Conservation (phyloP, 2,113 vertebrate species). For the Coryphaenoides rupestris region DNA sequence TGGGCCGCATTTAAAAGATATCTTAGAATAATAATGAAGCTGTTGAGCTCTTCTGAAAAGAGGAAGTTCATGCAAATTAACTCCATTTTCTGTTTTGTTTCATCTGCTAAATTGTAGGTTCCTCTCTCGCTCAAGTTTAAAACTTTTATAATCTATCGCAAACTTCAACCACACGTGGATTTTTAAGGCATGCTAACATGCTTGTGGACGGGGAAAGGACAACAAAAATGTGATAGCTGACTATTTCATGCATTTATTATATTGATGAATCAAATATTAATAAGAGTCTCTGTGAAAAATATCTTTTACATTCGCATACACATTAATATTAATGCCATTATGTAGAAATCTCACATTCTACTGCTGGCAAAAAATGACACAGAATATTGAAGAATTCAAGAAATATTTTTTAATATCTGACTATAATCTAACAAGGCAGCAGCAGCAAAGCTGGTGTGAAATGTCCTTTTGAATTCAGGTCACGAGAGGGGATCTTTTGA, state of each 20-base stretch:
- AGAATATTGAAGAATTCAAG: slow-evolving; percentile 9
- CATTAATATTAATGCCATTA: slow-evolving; percentile 66
- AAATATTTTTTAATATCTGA: too few relatives aligned
- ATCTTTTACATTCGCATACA: too few relatives aligned
- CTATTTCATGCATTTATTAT: slow-evolving; percentile 72
- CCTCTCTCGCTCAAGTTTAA: slow-evolving; percentile 53
- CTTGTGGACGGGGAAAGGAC: slow-evolving; percentile 61
- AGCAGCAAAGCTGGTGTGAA: too few relatives aligned
- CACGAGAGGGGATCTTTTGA: too few relatives aligned
- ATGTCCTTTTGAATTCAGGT: too few relatives aligned
- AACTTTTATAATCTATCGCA: slow-evolving; percentile 55
- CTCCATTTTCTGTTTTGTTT: slow-evolving; percentile 74
- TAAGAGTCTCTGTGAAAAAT: too few relatives aligned
- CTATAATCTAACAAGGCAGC: too few relatives aligned
- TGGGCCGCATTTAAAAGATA: slow-evolving; percentile 77
- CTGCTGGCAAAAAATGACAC: slow-evolving; percentile 31
- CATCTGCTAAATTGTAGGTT: slow-evolving; percentile 66
- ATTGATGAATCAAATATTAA: slow-evolving; percentile 75
- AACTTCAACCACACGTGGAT: slow-evolving; percentile 38
- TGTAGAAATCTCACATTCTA: slow-evolving; percentile 37
- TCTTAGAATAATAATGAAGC: slow-evolving; percentile 77
- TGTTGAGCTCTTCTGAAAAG: slow-evolving; percentile 74
- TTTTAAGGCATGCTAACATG: slow-evolving; percentile 42
- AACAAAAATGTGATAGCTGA: slow-evolving; percentile 62
- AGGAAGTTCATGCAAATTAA: slow-evolving; percentile 76